Base-by-base conservation (phyloP, 2,888 invertebrate genomes). In the Dioctria linearis region DNA sequence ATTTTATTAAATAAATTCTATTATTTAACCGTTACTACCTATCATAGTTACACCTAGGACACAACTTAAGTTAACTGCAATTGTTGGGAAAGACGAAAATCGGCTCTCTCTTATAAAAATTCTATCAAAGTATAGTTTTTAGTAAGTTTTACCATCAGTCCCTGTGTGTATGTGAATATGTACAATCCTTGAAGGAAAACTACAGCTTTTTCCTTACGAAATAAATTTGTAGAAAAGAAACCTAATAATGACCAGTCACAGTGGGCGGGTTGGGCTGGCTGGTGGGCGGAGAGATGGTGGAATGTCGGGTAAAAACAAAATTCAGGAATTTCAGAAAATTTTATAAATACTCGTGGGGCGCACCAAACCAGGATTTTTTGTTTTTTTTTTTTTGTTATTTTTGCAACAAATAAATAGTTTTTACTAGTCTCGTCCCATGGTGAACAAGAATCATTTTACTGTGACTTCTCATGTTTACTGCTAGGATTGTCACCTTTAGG, bases 391-490 rank as follows among this genome's bases (percentile, higher is more conserved):
- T 25, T 25, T 25, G 25, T 25, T 25, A 25, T 25, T 25, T 25
- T 25, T 25, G 25, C 25, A 25, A 25, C 25, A 25, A 25, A 25
- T 25, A 25, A 25, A 25, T 25, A 25, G 25, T 25, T 25, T 25
- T 25, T 25, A 25, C 1, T 25, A 25, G 25, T 25, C 25, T n/a
- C 25, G 25, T 25, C 25, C 25, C 25, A 25, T 25, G 25, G 25
- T 25, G 25, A 25, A 25, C 25, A 25, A 25, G 2, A 25, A 25
- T 25, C 11, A 11, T 11, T 54, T n/a, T 75, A 75, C 49, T 75
- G 73, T n/a, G 42, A 57, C 42, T 75, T 75, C 59, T 75, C 40
- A n/a, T 59, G 73, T 40, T 59, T 59, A 13, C 43, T 42, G 59
- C 51, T 59, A n/a, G 59, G 4, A 42, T n/a, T 57, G 59, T 43